Evolutionary conservation across 1,140 invertebrate genomes (phyloP).

Genomic region (Macrocentrus cingulum): DNA sequence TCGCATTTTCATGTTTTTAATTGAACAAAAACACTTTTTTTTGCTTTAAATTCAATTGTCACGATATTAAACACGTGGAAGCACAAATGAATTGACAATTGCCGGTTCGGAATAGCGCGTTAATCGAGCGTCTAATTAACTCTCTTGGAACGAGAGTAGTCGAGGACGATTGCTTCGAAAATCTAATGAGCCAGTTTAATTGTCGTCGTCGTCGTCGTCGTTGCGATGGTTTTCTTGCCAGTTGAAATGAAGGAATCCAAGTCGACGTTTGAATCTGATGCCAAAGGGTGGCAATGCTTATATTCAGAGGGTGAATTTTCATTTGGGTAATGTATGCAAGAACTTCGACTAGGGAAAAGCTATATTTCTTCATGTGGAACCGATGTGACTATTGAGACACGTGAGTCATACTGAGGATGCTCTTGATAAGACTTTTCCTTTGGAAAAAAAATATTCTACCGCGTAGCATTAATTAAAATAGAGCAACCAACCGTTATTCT

Average conservation of each 20-base stretch:
- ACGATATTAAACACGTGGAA: neutral
- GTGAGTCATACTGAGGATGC: too few species aligned
- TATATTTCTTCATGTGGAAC: too few species aligned
- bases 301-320: conserved; percentile 15
- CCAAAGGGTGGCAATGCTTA: conserved; percentile 2
- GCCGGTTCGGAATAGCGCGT: neutral
- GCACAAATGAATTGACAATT: conserved; percentile 14
- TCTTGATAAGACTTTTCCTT: neutral
- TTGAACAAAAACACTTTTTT: too few species aligned
- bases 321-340: conserved; percentile 34
- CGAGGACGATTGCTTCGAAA: conserved; percentile 28
- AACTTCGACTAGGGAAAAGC: conserved; percentile 9
- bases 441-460: too few species aligned
- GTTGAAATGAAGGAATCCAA: conserved; percentile 2
- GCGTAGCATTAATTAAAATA: conserved; percentile 12
- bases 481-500: neutral
- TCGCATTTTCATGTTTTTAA: too few species aligned
- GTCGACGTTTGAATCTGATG: conserved; percentile 22
- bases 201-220: conserved; percentile 15
- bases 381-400: too few species aligned
- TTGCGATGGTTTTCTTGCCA: conserved; percentile 6
- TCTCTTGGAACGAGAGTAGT: conserved; percentile 1
- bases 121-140: conserved; percentile 16
- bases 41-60: neutral
- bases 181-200: conserved; percentile 29